Base-by-base conservation (phyloP, 2,113 vertebrate genomes). In the Passer domesticus region DNA sequence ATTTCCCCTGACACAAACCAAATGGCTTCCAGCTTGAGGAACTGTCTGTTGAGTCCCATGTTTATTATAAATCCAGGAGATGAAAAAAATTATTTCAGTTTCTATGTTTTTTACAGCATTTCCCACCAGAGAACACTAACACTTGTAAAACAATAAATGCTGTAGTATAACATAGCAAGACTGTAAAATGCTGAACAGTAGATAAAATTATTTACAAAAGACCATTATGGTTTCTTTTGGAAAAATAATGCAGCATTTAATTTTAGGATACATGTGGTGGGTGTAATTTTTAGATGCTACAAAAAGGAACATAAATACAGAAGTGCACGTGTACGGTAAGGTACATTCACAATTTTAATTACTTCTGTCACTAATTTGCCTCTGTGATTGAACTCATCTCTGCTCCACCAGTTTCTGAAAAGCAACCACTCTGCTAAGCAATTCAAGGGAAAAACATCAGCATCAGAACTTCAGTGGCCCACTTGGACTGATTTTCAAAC, bases 71-170 rank as follows among this genome's bases (percentile, higher is more conserved):
- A 92, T 82, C 88, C 62, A 76, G 55, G 58, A 95, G 83, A 96
- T 96, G 83, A 96, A 97, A 95, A 95, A 95, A 89, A 76, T 53
- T 47, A 95, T 92, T 95, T 89, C 70, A 72, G 66, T 92, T 91
- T 89, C 69, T 82, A 2, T 69, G 46, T 46, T 90, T 84, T 92
- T 96, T 96, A 91, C 74, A 94, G 56, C 58, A 58, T 95, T 97
- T 96, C 87, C 91, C 91, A 89, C 66, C 81, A 95, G 92, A 95
- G 80, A 96, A 91, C 4, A 0, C 83, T 82, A 75, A 89, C 72
- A 94, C 77, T 92, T 91, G 89, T 89, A 94, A 95, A 96, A 89
- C 70, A 95, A 69, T 91, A 94, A 95, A 82, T 95, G 75, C 81
- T 85, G 13, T 58, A 83, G 44, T 87, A 47, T 87, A 91, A 89